A percentile compares a stretch with the other conserved stretches of the same genome.
Conservation (phyloP, 2,797 vertebrate species). For the Myotis vivesi region DNA sequence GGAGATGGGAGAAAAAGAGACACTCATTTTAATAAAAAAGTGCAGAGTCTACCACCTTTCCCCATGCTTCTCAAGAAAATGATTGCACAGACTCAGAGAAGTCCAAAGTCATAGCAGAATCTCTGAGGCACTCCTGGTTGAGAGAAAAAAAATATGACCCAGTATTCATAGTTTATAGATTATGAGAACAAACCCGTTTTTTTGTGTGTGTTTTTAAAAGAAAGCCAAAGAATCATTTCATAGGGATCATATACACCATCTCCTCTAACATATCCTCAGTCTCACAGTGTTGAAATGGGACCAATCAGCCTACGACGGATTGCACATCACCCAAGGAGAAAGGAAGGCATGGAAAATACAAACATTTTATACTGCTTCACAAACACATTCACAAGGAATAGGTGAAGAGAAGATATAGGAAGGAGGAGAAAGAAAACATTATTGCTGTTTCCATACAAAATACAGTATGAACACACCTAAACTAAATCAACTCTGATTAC, state of each 20-base stretch:
- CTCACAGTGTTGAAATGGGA: conserved; percentile 90
- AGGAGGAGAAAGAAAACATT: conserved; percentile 83
- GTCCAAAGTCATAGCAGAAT: conserved; percentile 85
- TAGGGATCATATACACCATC: conserved; percentile 88
- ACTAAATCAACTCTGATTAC: conserved; percentile 81
- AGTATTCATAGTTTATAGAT: conserved; percentile 85
- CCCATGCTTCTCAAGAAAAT: conserved; percentile 76
- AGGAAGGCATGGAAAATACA: conserved; percentile 86
- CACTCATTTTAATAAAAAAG: conserved; percentile 82
- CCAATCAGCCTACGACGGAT: conserved; percentile 89
- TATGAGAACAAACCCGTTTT: conserved; percentile 87
- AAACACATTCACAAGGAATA: conserved; percentile 78
- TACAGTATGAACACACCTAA: conserved; percentile 83
- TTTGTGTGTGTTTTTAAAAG: conserved; percentile 79
- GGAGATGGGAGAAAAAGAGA: conserved; percentile 73
- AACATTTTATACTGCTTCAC: conserved; percentile 85
- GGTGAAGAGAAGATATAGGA: conserved; percentile 63
- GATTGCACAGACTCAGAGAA: conserved; percentile 87
- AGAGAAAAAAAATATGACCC: conserved; percentile 85
- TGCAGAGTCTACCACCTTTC: conserved; percentile 81
- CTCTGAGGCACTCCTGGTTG: conserved; percentile 89
- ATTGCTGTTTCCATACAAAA: conserved; percentile 94
- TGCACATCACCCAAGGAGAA: conserved; percentile 94
- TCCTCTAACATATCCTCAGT: conserved; percentile 81
- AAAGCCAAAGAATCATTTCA: conserved; percentile 85